Percentiles rank a stretch among this genome's conserved stretches.
Evolutionary conservation across 2,888 invertebrate species (phyloP).

Genomic region (Eudemis profundana): DNA sequence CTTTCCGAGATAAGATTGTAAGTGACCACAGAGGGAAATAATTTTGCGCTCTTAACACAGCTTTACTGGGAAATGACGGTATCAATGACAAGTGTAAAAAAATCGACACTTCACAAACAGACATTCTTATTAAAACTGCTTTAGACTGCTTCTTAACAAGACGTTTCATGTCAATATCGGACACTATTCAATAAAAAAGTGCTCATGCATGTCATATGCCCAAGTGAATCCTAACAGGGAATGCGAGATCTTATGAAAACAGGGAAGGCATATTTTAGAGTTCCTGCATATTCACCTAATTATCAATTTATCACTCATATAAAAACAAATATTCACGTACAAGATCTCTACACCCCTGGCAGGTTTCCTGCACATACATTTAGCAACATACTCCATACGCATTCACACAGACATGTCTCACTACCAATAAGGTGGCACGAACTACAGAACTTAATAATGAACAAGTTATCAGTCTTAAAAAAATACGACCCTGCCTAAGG

Average conservation of each 20-base stretch:
- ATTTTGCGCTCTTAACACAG: slow-evolving; percentile 22
- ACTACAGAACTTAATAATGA: slow-evolving; percentile 82
- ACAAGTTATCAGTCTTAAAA: slow-evolving; percentile 84
- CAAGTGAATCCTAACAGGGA: slow-evolving; percentile 49
- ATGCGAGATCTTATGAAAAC: slow-evolving; percentile 51
- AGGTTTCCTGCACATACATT: slow-evolving; percentile 49
- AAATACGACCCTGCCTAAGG: slow-evolving; percentile 64
- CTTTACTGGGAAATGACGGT: slow-evolving; percentile 18
- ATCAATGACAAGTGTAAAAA: slow-evolving; percentile 1
- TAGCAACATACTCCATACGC: slow-evolving; percentile 68
- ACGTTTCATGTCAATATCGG: slow-evolving; percentile 40
- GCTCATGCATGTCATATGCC: slow-evolving; percentile 47
- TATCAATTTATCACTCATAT: slow-evolving; percentile 34
- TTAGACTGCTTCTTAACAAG: slow-evolving; percentile 6
- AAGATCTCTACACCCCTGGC: slow-evolving; percentile 64
- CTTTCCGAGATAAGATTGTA: slow-evolving; percentile 8
- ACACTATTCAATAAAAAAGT: slow-evolving; percentile 24
- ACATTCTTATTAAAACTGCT: not conserved
- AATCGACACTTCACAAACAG: slow-evolving; percentile 5
- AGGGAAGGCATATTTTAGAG: slow-evolving; percentile 23
- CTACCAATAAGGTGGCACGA: slow-evolving; percentile 75
- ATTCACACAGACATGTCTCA: slow-evolving; percentile 62
- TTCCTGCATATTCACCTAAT: slow-evolving; percentile 27
- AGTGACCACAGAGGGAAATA: slow-evolving; percentile 14
- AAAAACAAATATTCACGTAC: slow-evolving; percentile 26